Evolutionary conservation across 2,113 vertebrate species (phyloP).

Genomic region (Atlantisia rogersi): DNA sequence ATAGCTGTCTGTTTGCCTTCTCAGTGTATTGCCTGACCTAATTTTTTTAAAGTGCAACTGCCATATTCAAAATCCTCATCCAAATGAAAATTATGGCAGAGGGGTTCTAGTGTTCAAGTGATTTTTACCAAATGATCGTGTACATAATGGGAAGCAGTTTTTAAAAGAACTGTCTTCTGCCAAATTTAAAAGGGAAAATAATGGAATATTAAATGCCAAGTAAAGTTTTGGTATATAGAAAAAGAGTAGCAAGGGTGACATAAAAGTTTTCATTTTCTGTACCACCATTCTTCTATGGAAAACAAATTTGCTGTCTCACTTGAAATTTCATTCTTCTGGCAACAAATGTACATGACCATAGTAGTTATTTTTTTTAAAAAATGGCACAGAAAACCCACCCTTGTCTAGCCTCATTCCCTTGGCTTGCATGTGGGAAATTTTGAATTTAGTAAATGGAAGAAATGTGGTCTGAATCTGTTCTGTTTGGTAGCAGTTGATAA

Average conservation of each 20-base stretch:
- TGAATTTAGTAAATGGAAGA: conserved; percentile 51
- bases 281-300: not conserved
- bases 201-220: not conserved
- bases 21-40: not conserved
- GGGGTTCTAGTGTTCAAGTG: not conserved
- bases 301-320: conserved; percentile 8
- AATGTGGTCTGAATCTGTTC: conserved; percentile 28
- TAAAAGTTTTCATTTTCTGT: not conserved
- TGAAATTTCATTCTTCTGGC: conserved; percentile 15
- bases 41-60: not conserved
- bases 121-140: not conserved
- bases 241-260: not conserved
- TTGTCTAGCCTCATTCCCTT: conserved; percentile 12
- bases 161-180: not conserved
- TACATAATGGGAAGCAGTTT: not conserved
- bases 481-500: conserved; percentile 50
- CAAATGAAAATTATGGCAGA: not conserved
- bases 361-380: not conserved
- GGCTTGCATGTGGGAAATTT: not conserved
- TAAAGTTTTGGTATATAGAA: not conserved
- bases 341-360: not conserved
- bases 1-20: not conserved
- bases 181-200: not conserved
- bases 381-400: not conserved
- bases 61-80: not conserved